Percentiles rank a stretch among this genome's conserved stretches.
phyloP scores from a whole-genome alignment of 2,888 invertebrate species.

The Metellina segmentata region DNA sequence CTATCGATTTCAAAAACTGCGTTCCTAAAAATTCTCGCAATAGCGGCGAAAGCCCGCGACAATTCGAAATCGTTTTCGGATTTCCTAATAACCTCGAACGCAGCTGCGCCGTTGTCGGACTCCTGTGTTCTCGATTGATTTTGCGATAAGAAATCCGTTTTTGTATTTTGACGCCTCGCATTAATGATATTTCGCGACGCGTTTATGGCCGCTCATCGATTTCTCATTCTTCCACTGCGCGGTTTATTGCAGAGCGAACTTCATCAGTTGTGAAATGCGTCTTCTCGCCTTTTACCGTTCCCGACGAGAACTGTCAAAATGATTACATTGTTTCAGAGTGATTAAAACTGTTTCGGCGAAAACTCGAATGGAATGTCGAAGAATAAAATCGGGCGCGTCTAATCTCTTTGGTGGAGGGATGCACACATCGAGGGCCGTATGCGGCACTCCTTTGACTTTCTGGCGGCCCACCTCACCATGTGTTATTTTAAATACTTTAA shows the following conservation, averaged over 20 bases:
- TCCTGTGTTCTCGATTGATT: slow-evolving; percentile 42
- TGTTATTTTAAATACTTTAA: too few relatives aligned
- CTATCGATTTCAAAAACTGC: background rate
- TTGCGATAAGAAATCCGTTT: slow-evolving; percentile 51
- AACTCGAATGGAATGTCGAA: too few relatives aligned
- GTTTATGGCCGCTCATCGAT: slow-evolving; percentile 15
- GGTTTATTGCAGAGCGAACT: background rate
- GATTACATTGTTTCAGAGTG: too few relatives aligned
- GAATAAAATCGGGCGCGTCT: too few relatives aligned
- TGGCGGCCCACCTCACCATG: too few relatives aligned
- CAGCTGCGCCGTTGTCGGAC: slow-evolving; percentile 41
- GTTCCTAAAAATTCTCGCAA: background rate
- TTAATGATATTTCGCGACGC: slow-evolving; percentile 39
- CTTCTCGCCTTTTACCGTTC: background rate
- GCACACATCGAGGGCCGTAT: too few relatives aligned
- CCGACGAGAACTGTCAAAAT: too few relatives aligned
- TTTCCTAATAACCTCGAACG: slow-evolving; percentile 64
- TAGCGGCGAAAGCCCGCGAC: slow-evolving; percentile 26
- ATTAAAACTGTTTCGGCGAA: too few relatives aligned
- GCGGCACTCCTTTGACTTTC: too few relatives aligned
- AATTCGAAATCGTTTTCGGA: slow-evolving; percentile 65
- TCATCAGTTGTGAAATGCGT: background rate
- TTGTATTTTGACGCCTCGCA: slow-evolving; percentile 27
- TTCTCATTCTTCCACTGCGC: slow-evolving; percentile 21
- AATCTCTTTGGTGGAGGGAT: too few relatives aligned